These are phyloP conservation scores for Stenotaenia linearis DNA, from an alignment of 2,888 invertebrate genomes.

Conservation along the genomic window DNA sequence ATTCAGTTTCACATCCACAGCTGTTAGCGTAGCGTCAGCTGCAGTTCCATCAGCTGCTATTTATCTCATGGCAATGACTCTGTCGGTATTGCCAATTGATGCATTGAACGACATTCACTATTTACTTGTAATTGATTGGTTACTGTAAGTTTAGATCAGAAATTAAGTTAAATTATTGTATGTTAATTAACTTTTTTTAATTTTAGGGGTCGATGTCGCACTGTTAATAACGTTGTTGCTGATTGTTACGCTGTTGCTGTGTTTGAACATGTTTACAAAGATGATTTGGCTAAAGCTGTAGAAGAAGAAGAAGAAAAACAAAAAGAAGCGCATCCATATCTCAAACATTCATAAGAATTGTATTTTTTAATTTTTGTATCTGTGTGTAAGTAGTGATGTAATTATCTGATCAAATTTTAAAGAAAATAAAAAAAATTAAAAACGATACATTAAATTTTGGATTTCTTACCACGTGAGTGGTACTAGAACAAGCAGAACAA, in stretches of 20 bases:
- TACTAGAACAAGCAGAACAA: no score
- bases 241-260: conserved; percentile 82
- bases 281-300: conserved; percentile 51
- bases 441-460: no score
- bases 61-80: conserved; percentile 70
- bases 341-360: no score
- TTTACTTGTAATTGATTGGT: conserved; percentile 82
- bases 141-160: conserved; percentile 63
- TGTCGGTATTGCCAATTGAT: conserved; percentile 69
- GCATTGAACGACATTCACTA: conserved; percentile 74
- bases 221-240: conserved; percentile 81
- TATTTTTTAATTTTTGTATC: no score
- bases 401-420: no score
- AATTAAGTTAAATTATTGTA: neutral
- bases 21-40: conserved; percentile 81
- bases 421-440: no score
- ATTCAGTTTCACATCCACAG: conserved; percentile 70
- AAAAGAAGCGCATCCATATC: neutral
- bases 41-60: conserved; percentile 81
- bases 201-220: conserved; percentile 71
- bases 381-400: no score
- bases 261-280: conserved; percentile 73
- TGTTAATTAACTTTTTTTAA: neutral
- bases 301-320: neutral
- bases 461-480: no score